A percentile compares a stretch with the other conserved stretches of the same genome.
Evolutionary conservation across 2,113 vertebrate species (phyloP).

Genomic region (Salvelinus namaycush): DNA sequence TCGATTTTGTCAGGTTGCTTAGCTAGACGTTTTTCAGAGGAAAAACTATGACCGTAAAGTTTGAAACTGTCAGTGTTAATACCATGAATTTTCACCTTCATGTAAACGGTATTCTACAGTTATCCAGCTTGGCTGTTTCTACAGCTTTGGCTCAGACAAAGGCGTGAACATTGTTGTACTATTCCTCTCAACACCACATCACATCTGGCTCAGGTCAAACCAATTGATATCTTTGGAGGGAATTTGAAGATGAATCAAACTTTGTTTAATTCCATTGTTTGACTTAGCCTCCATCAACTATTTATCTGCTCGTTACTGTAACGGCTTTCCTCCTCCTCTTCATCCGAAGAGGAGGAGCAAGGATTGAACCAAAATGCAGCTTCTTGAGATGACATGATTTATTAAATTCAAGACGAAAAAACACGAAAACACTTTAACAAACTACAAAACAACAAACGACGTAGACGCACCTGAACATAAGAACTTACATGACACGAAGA

Average conservation of each 20-base stretch:
- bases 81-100: neutral
- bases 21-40: neutral
- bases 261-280: neutral
- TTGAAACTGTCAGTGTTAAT: conserved; percentile 13
- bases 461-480: too few relatives aligned
- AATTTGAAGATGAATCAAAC: neutral
- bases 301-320: neutral
- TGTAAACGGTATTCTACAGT: neutral
- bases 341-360: too few relatives aligned
- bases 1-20: neutral
- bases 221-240: neutral
- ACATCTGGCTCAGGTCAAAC: neutral
- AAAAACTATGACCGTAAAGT: neutral
- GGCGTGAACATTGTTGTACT: neutral
- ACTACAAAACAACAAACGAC: too few relatives aligned
- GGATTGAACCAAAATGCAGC: too few relatives aligned
- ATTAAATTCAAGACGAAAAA: too few relatives aligned
- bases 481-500: too few relatives aligned
- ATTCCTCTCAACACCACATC: neutral
- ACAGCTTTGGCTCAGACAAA: neutral
- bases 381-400: too few relatives aligned
- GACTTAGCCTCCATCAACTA: neutral
- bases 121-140: neutral
- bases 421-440: too few relatives aligned
- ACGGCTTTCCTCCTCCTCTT: too few relatives aligned